Conservation (phyloP, 2,888 invertebrate species). For the Epiblema foenella region DNA sequence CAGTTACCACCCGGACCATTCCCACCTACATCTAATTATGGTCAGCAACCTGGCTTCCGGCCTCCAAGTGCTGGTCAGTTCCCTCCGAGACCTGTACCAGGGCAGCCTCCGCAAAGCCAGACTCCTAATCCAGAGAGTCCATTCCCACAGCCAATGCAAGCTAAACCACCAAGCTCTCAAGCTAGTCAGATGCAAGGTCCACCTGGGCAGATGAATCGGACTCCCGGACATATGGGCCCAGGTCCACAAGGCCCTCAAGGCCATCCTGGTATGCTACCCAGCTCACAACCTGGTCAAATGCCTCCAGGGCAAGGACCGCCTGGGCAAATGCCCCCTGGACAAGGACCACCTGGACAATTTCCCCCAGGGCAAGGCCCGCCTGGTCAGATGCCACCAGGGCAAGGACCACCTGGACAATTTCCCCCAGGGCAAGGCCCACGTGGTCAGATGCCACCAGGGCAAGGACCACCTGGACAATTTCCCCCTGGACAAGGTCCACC, state of each 20-base stretch:
- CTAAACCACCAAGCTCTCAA: conserved; percentile 32
- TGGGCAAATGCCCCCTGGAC: conserved; percentile 56
- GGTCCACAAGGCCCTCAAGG: conserved; percentile 55
- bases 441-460: conserved; percentile 59
- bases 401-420: conserved; percentile 48
- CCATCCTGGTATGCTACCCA: conserved; percentile 52
- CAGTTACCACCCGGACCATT: conserved; percentile 60
- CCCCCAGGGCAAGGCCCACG: conserved; percentile 48
- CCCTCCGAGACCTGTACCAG: conserved; percentile 49
- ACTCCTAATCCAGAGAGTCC: conserved; percentile 38
- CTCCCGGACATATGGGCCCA: conserved; percentile 54
- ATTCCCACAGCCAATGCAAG: conserved; percentile 27
- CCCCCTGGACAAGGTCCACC: conserved; percentile 46
- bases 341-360: conserved; percentile 47
- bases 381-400: conserved; percentile 55
- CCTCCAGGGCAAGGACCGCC: conserved; percentile 51
- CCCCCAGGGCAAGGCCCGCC: conserved; percentile 50
- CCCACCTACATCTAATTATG: conserved; percentile 63
- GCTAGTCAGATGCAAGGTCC: conserved; percentile 57
- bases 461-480: conserved; percentile 57
- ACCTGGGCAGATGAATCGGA: conserved; percentile 52
- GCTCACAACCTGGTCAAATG: conserved; percentile 46
- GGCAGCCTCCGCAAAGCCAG: conserved; percentile 43
- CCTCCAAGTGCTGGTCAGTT: conserved; percentile 51
- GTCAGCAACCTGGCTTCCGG: conserved; percentile 29